Base-by-base conservation (phyloP, 1,140 invertebrate species). In the Sitobion miscanthi region DNA sequence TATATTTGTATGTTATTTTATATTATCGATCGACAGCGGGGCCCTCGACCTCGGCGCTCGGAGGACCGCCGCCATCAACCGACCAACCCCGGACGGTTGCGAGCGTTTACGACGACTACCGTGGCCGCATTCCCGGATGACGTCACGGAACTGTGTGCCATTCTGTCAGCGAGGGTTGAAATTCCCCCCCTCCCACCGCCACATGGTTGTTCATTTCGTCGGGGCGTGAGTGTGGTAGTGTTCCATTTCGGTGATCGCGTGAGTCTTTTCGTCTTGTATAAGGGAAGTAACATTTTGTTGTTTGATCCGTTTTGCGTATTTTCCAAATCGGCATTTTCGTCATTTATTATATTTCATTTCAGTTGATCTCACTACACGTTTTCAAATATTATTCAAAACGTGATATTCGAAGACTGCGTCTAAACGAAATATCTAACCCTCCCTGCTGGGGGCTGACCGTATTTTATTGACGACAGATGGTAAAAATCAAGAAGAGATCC, bases 11-110 rank as follows among this genome's bases (percentile, higher is more conserved):
- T 45, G 62, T 45, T 47, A 69, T 82, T n/a, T 93, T 86, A 86
- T 35, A 30, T 89, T 88, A 93, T 93, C 93, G 85, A 89, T 93
- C 93, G 52, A 4, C 87, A 3, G 21, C 49, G 23, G 14, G 45
- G 91, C 91, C 49, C 91, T 93, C 91, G 69, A 82, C 83, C 91
- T 93, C 83, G 38, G 23, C 62, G 86, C 93, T 54, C 92, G 52
- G 83, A 92, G 35, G 38, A 20, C 45, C 47, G 6, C 90, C 42
- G 62, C 69, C 42, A 54, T 45, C 88, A 54, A 38, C 77, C 69
- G 30, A 54, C 62, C 88, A 54, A 38, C 77, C 47, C 69, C 11
- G 35, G 49, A 93, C 49, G 69, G n/a, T 14, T 38, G 69, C 20
- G 20, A 21, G 38, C 42, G 38, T 69, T 14, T 54, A 69, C 87